Conservation (phyloP, 2,797 vertebrate species). For the Arrhamphus sclerolepis region DNA sequence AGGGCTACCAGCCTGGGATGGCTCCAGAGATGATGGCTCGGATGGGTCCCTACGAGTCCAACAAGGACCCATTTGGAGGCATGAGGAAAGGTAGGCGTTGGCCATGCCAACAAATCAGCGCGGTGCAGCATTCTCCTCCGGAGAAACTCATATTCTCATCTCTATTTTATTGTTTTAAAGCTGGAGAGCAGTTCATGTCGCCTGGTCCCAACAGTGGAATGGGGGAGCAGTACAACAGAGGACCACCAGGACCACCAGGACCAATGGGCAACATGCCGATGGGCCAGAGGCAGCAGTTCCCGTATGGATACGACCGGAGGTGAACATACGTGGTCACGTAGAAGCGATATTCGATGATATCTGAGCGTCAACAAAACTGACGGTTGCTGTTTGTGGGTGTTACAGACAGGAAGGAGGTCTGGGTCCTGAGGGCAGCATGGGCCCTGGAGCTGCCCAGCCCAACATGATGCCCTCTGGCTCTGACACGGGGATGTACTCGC, state of each 20-base stretch:
- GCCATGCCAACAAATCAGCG: background rate
- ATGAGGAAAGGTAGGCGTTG: conserved; percentile 93
- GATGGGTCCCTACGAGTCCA: conserved; percentile 92
- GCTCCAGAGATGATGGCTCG: conserved; percentile 93
- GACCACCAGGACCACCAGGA: conserved; percentile 87
- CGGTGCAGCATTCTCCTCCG: background rate
- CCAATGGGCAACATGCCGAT: conserved; percentile 82
- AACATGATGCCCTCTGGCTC: conserved; percentile 94
- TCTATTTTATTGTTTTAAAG: conserved; percentile 51
- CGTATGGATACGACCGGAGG: conserved; percentile 97
- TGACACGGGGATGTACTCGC: conserved; percentile 98
- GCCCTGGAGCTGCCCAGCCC: conserved; percentile 87
- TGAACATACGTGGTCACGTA: too few species aligned
- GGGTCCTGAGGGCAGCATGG: conserved; percentile 89
- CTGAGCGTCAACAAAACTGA: too few species aligned
- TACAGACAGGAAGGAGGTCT: conserved; percentile 90
- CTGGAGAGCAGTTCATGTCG: conserved; percentile 94
- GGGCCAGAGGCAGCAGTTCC: conserved; percentile 93
- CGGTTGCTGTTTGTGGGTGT: conserved; percentile 1
- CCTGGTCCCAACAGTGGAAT: conserved; percentile 92
- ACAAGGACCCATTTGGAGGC: conserved; percentile 95
- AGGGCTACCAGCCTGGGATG: conserved; percentile 93
- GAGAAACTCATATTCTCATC: conserved; percentile 9
- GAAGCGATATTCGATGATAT: too few species aligned
- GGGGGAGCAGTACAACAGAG: conserved; percentile 93